Percentiles rank a stretch among this genome's conserved stretches.
These are phyloP conservation scores for Cinclus mexicanus DNA, from an alignment of 2,113 vertebrate genomes.

Conservation along the genomic window DNA sequence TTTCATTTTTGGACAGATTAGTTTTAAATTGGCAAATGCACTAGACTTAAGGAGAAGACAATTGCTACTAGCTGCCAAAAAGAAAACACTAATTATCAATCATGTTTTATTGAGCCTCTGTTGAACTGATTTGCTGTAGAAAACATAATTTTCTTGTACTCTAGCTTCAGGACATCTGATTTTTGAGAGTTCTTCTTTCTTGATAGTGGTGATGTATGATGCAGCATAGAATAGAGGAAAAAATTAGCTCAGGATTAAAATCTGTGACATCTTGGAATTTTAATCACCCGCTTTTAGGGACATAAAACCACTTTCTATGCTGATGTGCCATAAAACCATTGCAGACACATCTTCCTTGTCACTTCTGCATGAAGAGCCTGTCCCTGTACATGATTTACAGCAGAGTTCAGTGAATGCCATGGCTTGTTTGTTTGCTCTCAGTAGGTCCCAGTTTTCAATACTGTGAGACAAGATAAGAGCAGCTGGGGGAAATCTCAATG, in stretches of 20 bases:
- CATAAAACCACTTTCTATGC: background rate
- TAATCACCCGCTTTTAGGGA: background rate
- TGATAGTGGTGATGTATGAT: accelerated
- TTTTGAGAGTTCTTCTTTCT: background rate
- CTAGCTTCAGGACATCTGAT: background rate
- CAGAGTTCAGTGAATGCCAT: background rate
- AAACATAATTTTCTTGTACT: background rate
- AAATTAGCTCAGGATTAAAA: background rate
- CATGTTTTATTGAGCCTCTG: background rate
- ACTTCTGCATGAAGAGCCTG: background rate
- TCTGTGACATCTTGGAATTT: background rate
- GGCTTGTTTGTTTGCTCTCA: background rate
- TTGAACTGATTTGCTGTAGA: background rate
- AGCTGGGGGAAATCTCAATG: background rate
- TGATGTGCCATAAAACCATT: background rate
- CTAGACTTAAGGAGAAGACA: background rate
- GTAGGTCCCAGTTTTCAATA: background rate
- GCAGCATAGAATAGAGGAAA: background rate
- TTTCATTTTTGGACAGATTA: background rate
- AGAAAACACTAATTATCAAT: constrained; percentile 17
- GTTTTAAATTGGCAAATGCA: background rate
- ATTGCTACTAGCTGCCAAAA: background rate
- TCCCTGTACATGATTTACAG: background rate
- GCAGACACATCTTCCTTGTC: background rate
- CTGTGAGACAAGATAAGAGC: background rate